These are phyloP conservation scores for Eupleurogrammus muticus DNA, from an alignment of 2,797 vertebrate species.

Conservation along the genomic window DNA sequence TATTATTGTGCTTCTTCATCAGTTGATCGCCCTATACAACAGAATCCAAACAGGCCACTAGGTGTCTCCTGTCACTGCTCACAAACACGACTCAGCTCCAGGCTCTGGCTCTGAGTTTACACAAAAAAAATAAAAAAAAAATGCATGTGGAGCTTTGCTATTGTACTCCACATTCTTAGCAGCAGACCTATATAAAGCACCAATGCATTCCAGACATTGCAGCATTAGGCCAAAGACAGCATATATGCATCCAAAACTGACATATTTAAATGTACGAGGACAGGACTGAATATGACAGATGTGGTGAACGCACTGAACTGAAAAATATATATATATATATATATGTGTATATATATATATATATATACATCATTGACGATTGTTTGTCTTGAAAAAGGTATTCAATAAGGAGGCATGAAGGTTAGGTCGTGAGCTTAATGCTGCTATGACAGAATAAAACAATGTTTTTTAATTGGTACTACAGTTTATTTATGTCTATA, in stretches of 20 bases:
- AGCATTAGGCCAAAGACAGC: slow-evolving; percentile 15
- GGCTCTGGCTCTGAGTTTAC: slow-evolving; percentile 6
- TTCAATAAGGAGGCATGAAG: slow-evolving; percentile 4
- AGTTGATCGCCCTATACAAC: not conserved
- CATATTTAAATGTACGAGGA: slow-evolving; percentile 11
- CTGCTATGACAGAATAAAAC: not conserved
- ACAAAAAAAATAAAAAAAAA: slow-evolving; percentile 9
- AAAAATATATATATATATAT: too few relatives aligned
- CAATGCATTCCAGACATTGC: slow-evolving; percentile 8
- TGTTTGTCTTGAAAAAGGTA: slow-evolving; percentile 11
- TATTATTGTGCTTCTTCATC: not conserved
- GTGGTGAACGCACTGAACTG: slow-evolving; percentile 8
- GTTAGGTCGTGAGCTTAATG: slow-evolving; percentile 6
- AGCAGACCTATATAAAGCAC: slow-evolving; percentile 2
- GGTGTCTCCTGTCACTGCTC: slow-evolving; percentile 75
- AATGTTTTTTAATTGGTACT: slow-evolving; percentile 5
- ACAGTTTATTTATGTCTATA: slow-evolving; percentile 35
- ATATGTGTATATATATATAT: too few relatives aligned
- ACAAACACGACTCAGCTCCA: slow-evolving; percentile 8
- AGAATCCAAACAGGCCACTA: slow-evolving; percentile 64
- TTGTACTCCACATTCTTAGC: not conserved
- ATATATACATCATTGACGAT: too few relatives aligned
- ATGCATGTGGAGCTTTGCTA: slow-evolving; percentile 6
- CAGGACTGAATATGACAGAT: slow-evolving; percentile 8
- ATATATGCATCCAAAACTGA: slow-evolving; percentile 15